A percentile compares a stretch with the other conserved stretches of the same genome.
Evolutionary conservation across 1,140 invertebrate genomes (phyloP).

Genomic region (Neomicropteryx cornuta): DNA sequence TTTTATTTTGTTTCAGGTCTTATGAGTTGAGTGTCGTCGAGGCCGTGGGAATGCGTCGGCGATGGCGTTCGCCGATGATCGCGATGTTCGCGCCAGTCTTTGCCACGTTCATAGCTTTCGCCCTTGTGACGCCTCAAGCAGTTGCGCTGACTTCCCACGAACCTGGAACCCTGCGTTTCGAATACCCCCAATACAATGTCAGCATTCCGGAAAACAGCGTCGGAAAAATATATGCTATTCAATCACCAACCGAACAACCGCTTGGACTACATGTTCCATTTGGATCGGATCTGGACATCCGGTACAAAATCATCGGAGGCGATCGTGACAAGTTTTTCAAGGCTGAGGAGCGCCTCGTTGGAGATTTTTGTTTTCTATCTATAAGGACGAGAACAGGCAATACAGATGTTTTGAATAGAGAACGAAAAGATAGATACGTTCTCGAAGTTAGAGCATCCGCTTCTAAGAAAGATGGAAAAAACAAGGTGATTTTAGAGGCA

Average conservation of each 20-base stretch:
- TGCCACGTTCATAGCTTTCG: no score
- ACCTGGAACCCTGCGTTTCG: conserved; percentile 44
- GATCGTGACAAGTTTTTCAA: conserved; percentile 88
- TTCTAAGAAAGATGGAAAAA: conserved; percentile 44
- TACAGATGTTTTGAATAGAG: conserved; percentile 78
- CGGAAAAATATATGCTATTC: conserved; percentile 65
- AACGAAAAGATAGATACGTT: conserved; percentile 73
- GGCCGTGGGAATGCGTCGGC: conserved; percentile 17
- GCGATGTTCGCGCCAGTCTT: no score
- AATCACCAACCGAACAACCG: conserved; percentile 41
- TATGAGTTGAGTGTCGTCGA: conserved; percentile 17
- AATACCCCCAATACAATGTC: conserved; percentile 70
- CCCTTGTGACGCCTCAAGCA: no score
- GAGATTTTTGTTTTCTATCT: conserved; percentile 87
- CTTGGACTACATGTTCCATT: conserved; percentile 39
- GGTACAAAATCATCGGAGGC: conserved; percentile 72
- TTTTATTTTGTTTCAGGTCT: conserved; percentile 14
- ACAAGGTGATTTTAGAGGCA: conserved; percentile 48
- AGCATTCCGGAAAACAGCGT: conserved; percentile 86
- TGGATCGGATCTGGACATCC: conserved; percentile 46
- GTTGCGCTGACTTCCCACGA: conserved; percentile 15
- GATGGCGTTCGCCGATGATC: no score
- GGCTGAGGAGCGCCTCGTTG: conserved; percentile 74
- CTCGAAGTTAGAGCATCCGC: conserved; percentile 70
- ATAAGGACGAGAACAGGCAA: conserved; percentile 79